phyloP scores from a whole-genome alignment of 2,797 vertebrate species.

The Phoebastria nigripes region DNA sequence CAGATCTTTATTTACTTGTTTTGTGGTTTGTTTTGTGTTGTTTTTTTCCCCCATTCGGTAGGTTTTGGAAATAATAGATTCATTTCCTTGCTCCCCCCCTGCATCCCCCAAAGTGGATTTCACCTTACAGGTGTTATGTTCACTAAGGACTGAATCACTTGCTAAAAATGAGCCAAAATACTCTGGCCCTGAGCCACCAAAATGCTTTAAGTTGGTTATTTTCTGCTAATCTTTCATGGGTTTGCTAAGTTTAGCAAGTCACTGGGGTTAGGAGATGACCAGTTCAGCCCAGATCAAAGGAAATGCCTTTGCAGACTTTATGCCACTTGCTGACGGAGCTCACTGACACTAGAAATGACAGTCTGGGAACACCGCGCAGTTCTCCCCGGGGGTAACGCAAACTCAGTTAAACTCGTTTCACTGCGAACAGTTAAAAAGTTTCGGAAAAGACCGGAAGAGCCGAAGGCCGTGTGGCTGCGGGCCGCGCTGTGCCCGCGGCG shows the following conservation, averaged over 20 bases:
- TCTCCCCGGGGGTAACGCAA: accelerated
- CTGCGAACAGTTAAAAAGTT: neutral
- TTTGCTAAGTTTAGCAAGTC: neutral
- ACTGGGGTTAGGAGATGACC: neutral
- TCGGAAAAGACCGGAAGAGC: accelerated
- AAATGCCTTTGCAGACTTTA: neutral
- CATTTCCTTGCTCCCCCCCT: accelerated
- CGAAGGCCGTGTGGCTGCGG: neutral
- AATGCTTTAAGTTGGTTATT: neutral
- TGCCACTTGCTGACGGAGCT: accelerated
- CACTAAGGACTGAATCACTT: neutral
- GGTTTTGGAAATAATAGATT: neutral
- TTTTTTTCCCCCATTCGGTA: accelerated
- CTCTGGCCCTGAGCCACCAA: neutral
- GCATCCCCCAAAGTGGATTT: neutral
- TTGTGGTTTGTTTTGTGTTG: accelerated
- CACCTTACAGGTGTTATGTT: neutral
- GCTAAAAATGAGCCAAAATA: neutral
- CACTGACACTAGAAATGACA: accelerated
- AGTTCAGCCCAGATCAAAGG: neutral
- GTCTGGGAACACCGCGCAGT: accelerated
- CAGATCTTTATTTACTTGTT: neutral
- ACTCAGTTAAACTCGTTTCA: accelerated
- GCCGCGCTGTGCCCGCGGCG: neutral
- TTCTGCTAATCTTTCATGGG: neutral